Evolutionary conservation across 2,888 invertebrate species (phyloP), one percentile per base, ranked within the genome.

Genomic region (Subacronicta megacephala): DNA sequence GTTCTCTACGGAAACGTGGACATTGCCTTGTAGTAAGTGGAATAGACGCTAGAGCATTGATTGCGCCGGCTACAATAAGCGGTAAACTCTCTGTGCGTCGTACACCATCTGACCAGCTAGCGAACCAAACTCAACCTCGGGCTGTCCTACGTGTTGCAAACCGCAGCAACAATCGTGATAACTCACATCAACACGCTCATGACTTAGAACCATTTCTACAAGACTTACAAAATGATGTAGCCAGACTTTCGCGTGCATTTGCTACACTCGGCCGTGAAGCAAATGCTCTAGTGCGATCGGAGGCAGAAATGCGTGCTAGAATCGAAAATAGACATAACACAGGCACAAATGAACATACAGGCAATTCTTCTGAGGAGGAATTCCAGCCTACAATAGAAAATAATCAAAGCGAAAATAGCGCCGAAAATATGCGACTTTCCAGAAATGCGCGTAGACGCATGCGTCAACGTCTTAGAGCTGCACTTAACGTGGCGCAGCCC

Each of bases 131-230:
- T n/a, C 88, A 86, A 76, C 93, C 93, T 41, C 89, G 93, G 47
- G 90, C 89, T 62, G 89, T 93, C 20, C 75, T 93, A 62, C 90
- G 93, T 55, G 89, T 93, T 55, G 93, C 93, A 53, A 88, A 81
- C 70, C 90, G 93, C 59, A 87, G 86, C 58, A 76, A 71, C 72
- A 74, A 68, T 44, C 69, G 72, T 4, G 72, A 75, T 37, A 78
- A 78, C 59, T 35, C 68, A 3, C 67, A 59, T 12, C 37, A 50
- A 12, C 46, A 49, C 40, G 58, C 82, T 0, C 81, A 83, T 45
- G 82, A 84, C 55, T 71, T 89, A 7, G 87, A 88, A 62, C 89
- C 89, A 9, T 86, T 88, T 70, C 74, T 91, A 13, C 90, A 89
- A 54, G 89, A 86, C 54, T 74, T 93, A 29, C 90, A 90, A 61